These are phyloP conservation scores for Ecliptopera silaceata DNA, from an alignment of 2,888 invertebrate species.

Conservation along the genomic window DNA sequence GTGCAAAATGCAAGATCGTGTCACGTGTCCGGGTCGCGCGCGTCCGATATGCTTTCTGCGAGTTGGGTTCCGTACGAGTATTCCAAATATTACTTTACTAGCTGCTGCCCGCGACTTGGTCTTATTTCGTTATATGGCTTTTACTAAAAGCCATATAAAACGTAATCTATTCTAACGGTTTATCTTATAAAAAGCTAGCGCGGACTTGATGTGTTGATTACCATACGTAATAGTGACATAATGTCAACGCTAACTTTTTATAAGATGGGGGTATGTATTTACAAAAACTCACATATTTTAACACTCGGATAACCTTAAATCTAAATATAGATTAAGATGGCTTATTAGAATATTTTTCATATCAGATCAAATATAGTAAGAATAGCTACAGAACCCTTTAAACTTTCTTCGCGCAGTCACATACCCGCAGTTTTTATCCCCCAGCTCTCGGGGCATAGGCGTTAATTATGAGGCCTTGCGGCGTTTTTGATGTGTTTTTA, in stretches of 20 bases:
- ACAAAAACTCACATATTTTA: no score
- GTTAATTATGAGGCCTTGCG: conserved; percentile 61
- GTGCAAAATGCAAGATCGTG: conserved; percentile 43
- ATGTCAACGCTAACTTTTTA: no score
- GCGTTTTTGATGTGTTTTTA: conserved; percentile 60
- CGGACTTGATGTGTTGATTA: no score
- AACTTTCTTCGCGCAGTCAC: conserved; percentile 11
- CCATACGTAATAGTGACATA: no score
- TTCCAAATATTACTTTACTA: not conserved
- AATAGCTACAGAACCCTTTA: conserved; percentile 34
- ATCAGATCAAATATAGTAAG: not conserved
- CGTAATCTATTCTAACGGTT: no score
- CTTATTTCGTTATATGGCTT: no score
- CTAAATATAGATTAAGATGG: no score
- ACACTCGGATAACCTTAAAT: no score
- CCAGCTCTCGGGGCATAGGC: conserved; percentile 52
- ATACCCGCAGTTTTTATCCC: conserved; percentile 34
- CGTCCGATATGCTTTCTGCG: conserved; percentile 49
- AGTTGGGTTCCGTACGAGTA: conserved; percentile 18
- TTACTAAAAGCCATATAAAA: no score
- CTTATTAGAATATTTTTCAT: not conserved
- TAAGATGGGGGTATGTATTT: no score
- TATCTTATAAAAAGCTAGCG: no score
- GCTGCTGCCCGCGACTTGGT: no score
- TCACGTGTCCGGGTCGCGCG: conserved; percentile 67